Evolutionary conservation across 2,797 vertebrate species (phyloP).

Genomic region (Coluber constrictor): DNA sequence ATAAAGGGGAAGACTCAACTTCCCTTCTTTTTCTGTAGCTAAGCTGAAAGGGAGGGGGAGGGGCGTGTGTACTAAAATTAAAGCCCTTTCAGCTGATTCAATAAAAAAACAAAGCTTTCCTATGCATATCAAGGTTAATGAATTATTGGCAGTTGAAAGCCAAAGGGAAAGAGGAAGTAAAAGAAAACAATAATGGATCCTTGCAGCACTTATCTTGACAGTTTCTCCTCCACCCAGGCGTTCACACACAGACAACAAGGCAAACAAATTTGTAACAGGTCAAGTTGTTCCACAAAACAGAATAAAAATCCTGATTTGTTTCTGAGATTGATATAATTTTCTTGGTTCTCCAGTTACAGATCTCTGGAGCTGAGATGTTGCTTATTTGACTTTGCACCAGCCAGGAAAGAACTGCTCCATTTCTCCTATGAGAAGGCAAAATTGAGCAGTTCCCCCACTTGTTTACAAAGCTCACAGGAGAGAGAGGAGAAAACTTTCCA

Average conservation of each 20-base stretch:
- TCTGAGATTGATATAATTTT: neutral
- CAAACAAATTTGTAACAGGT: neutral
- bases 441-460: neutral
- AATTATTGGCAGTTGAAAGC: neutral
- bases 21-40: neutral
- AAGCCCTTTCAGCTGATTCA: neutral
- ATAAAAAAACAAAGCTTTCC: neutral
- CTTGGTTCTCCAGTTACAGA: neutral
- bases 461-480: neutral
- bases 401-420: neutral
- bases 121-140: neutral
- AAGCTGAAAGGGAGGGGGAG: neutral
- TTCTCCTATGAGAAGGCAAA: neutral
- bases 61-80: neutral
- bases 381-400: neutral
- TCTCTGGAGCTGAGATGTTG: neutral
- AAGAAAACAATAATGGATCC: neutral
- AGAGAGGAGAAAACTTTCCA: neutral
- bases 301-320: neutral
- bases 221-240: neutral
- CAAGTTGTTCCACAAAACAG: neutral
- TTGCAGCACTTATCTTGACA: neutral
- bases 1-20: neutral
- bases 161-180: neutral
- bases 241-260: neutral